Evolutionary conservation across 2,888 invertebrate genomes (phyloP), one percentile per base, ranked within the genome.

Genomic region (Nudaria mundana): DNA sequence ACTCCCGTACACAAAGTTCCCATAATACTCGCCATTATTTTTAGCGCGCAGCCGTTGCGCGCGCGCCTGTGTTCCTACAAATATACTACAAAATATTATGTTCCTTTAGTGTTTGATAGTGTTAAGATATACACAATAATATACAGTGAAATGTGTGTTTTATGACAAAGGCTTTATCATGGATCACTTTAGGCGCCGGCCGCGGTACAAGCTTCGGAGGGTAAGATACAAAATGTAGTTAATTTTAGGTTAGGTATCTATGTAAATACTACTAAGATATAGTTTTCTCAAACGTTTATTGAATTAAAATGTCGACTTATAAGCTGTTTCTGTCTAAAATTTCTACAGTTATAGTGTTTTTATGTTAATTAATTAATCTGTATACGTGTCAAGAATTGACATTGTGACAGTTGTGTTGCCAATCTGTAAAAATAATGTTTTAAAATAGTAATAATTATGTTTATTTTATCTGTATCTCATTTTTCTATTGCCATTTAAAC

Each of bases 91-190:
- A 58, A 45, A 48, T 52, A 49, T 53, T 47, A 47, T 48, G 62
- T 39, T 34, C 48, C 29, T 26, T 38, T 55, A 61, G 58, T 39
- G 40, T 48, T 56, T 66, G 56, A 50, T 56, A 58, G 66, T 69
- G 66, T 40, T 62, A 37, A 33, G n/a, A 23, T 29, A 42, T 33
- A 42, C 20, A n/a, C n/a, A n/a, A n/a, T n/a, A 37, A 58, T 46
- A 58, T 59, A 63, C 52, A 69, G 71, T 73, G 75, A 66, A 41
- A 84, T 84, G 85, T 73, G 74, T 52, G 58, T 62, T 58, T 87
- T 85, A 87, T 87, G 87, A 87, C 87, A 66, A 83, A 83, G 75
- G 79, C 73, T 71, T 8, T 47, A 40, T 61, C 13, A 82, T 82
- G 84, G 81, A 84, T 53, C 81, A 81, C 55, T 81, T 86, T 49